These are phyloP conservation scores for Nematostella vectensis DNA, from an alignment of 92 coral and sea anemone genomes.

Conservation along the genomic window DNA sequence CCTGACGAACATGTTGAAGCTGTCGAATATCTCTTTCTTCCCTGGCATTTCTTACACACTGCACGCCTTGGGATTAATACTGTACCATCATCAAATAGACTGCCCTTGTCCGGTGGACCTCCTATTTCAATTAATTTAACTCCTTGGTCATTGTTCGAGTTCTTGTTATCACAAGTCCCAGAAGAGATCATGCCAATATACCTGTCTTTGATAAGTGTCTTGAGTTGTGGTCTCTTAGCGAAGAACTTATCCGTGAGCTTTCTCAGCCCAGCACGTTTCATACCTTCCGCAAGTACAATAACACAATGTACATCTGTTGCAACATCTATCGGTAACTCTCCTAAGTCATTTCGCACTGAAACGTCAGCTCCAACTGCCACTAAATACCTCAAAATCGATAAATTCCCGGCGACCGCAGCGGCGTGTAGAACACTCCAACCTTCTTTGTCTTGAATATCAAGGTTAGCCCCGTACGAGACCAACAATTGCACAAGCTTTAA, in stretches of 20 bases:
- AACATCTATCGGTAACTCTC: slow-evolving; percentile 78
- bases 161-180: slow-evolving; percentile 17
- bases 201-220: slow-evolving; percentile 53
- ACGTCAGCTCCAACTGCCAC: slow-evolving; percentile 75
- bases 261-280: slow-evolving; percentile 53
- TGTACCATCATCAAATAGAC: slow-evolving; percentile 7
- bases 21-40: slow-evolving; percentile 63
- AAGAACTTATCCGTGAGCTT: slow-evolving; percentile 53
- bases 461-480: slow-evolving; percentile 75
- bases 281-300: slow-evolving; percentile 65
- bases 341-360: slow-evolving; percentile 65
- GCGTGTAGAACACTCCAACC: slow-evolving; percentile 99
- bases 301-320: slow-evolving; percentile 72
- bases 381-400: slow-evolving; percentile 73
- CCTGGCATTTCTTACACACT: slow-evolving; percentile 61
- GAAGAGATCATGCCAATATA: not conserved
- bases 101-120: slow-evolving; percentile 26
- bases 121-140: slow-evolving; percentile 21
- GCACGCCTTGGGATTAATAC: slow-evolving; percentile 12
- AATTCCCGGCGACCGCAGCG: slow-evolving; percentile 86
- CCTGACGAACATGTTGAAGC: slow-evolving; percentile 70
- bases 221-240: slow-evolving; percentile 56
- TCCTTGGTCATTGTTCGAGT: slow-evolving; percentile 12
- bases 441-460: slow-evolving; percentile 85
- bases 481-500: slow-evolving; percentile 76